Base-by-base conservation (phyloP, 1,140 invertebrate genomes). In the Cryptotermes secundus region DNA sequence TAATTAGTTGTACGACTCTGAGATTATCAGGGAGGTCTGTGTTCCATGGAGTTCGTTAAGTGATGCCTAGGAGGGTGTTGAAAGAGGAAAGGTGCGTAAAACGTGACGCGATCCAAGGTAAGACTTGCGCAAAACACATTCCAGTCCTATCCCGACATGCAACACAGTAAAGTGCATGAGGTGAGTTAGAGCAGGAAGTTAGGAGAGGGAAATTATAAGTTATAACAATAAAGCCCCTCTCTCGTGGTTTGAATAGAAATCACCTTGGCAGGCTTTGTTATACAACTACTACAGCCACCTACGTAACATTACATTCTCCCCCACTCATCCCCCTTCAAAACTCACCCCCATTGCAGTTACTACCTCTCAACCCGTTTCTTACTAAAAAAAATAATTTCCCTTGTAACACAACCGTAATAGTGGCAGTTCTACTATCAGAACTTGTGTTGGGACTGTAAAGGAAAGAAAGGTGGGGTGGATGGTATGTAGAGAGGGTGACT, bases 211-310 rank as follows among this genome's bases (percentile, higher is more conserved):
- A 72, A 72, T 72, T 72, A 72, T 72, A 72, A 72, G 26, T 72
- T 72, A 72, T n/a, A 31, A 72, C 59, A 72, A 72, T 72, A 72
- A 72, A 72, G 26, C 59, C 31, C 59, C 1, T 72, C 59, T n/a
- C 59, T 31, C 59, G 59, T 72, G 59, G 59, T n/a, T 72, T 72
- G 59, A 72, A 72, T 72, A 72, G 59, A 72, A 72, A 72, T 72
- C 59, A 72, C 59, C 59, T 72, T 72, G 26, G 59, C 59, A 72
- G 2, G 59, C 59, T n/a, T 31, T 72, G 59, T 72, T 72, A 72
- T n/a, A 72, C 59, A 72, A 72, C 59, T 72, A 72, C 59, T 3
- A 72, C 59, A 31, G n/a, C 59, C 59, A 31, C 26, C 59, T 72
- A 72, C 59, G 31, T 31, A 31, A n/a, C 59, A 72, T 59, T 59